Conservation (phyloP, 2,113 vertebrate species). For the Nothobranchius furzeri region DNA sequence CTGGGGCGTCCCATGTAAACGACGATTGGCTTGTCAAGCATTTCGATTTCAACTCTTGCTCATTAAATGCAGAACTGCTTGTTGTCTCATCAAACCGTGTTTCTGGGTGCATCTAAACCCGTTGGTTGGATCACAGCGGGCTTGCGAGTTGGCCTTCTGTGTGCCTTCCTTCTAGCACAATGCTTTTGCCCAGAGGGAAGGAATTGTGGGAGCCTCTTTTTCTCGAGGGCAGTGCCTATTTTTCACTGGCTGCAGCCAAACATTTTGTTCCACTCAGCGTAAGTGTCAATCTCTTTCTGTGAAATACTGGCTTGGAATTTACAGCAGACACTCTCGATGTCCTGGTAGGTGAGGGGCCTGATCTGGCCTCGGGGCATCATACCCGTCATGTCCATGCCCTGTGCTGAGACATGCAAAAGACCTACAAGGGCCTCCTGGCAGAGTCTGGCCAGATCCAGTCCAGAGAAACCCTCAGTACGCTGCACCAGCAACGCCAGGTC, state of each 20-base stretch:
- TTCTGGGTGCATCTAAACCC: conserved; percentile 56
- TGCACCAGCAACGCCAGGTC: conserved; percentile 95
- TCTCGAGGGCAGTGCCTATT: conserved; percentile 60
- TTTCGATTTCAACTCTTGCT: conserved; percentile 82
- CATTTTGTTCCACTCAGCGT: conserved; percentile 99
- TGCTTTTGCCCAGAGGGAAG: conserved; percentile 64
- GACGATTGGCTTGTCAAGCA: conserved; percentile 85
- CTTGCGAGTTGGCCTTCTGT: conserved; percentile 56
- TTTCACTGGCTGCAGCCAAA: conserved; percentile 96
- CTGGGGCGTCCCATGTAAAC: conserved; percentile 86
- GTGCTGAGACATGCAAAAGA: conserved; percentile 86
- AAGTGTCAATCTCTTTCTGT: conserved; percentile 97
- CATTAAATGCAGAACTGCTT: conserved; percentile 54
- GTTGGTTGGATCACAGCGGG: conserved; percentile 52
- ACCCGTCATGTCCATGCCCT: conserved; percentile 91
- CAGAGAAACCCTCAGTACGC: conserved; percentile 95
- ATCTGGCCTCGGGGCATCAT: conserved; percentile 93
- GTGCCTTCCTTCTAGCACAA: conserved; percentile 62
- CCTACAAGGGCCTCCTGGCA: conserved; percentile 94
- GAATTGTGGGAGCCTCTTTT: conserved; percentile 64
- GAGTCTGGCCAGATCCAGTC: conserved; percentile 92
- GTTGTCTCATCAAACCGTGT: conserved; percentile 55
- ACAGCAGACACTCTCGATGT: conserved; percentile 97
- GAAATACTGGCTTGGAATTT: conserved; percentile 98
- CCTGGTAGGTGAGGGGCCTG: conserved; percentile 94